Evolutionary conservation across 2,113 vertebrate species (phyloP), one percentile per base, ranked within the genome.

Genomic region (Macroglossus sobrinus): DNA sequence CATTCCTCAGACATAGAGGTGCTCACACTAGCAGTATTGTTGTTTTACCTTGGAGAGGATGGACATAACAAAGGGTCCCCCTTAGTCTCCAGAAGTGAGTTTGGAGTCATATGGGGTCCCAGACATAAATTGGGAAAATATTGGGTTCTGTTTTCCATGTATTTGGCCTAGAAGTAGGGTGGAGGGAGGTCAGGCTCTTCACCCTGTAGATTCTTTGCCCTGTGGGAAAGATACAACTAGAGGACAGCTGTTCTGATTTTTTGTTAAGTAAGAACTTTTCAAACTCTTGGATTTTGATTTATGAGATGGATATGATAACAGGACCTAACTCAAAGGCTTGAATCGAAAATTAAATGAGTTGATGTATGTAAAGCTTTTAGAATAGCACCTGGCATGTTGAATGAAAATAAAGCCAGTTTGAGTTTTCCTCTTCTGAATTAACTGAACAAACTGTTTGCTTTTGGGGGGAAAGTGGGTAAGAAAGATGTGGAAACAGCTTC

Each of bases 391-490:
- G 74, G 55, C 13, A 7, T 82, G 28, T 57, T 26, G 63, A 89
- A 38, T 64, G 71, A 86, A 92, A 92, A 94, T 47, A 35, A 9
- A 92, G 75, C 18, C 22, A 57, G 15, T 28, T 76, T 53, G 87
- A 91, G 76, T 95, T 84, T 24, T 84, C 43, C 89, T 61, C 21
- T n/a, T 90, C 19, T 24, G 43, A 92, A 89, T 76, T 79, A 57
- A 86, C 47, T 53, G 30, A 92, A 69, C 4, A 87, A 28, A 75
- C n/a, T 76, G 26, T 30, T 88, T 88, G 55, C 53, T 90, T 92
- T 84, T 24, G 7, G 12, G 13, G 33, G 38, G 38, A 14, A 16
- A 66, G 53, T 53, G 28, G n/a, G 16, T 74, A 50, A 93, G 33
- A 79, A 94, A 86, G 8, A 84, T 61, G 11, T 59, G 66, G 16